A percentile compares a stretch with the other conserved stretches of the same genome.
These are phyloP conservation scores for Hoplostethus mediterraneus DNA, from an alignment of 2,797 vertebrate species.

Conservation along the genomic window DNA sequence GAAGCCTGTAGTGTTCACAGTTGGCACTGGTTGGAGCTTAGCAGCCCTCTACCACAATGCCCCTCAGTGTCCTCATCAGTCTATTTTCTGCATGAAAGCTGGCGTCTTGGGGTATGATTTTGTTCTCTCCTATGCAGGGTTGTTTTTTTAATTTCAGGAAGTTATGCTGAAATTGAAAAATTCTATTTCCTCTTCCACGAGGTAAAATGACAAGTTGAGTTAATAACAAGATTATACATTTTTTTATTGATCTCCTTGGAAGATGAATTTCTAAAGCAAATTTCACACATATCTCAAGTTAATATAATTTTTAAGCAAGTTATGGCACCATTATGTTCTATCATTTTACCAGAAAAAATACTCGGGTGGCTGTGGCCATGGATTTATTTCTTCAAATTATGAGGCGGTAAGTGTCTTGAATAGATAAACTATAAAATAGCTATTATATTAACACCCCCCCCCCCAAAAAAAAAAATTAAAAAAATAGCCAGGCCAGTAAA, in stretches of 20 bases:
- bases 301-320: slow-evolving; percentile 68
- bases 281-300: slow-evolving; percentile 76
- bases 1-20: not conserved
- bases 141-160: not conserved
- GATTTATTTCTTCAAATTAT: slow-evolving; percentile 81
- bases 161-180: slow-evolving; percentile 5
- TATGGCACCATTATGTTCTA: slow-evolving; percentile 80
- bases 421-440: slow-evolving; percentile 73
- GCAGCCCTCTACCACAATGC: slow-evolving; percentile 8
- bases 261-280: slow-evolving; percentile 80
- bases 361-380: slow-evolving; percentile 72
- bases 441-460: slow-evolving; percentile 74
- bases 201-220: slow-evolving; percentile 74
- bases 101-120: slow-evolving; percentile 15
- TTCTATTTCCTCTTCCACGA: slow-evolving; percentile 21
- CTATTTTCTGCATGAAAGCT: not conserved
- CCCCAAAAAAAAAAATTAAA: slow-evolving; percentile 59
- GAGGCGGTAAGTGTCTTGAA: slow-evolving; percentile 67
- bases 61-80: not conserved
- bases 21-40: slow-evolving; percentile 4
- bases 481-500: slow-evolving; percentile 54
- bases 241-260: slow-evolving; percentile 81
- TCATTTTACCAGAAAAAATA: slow-evolving; percentile 75
- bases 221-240: slow-evolving; percentile 82
- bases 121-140: not conserved